phyloP scores from a whole-genome alignment of 1,140 invertebrate genomes.

The Cotesia vestalis region DNA sequence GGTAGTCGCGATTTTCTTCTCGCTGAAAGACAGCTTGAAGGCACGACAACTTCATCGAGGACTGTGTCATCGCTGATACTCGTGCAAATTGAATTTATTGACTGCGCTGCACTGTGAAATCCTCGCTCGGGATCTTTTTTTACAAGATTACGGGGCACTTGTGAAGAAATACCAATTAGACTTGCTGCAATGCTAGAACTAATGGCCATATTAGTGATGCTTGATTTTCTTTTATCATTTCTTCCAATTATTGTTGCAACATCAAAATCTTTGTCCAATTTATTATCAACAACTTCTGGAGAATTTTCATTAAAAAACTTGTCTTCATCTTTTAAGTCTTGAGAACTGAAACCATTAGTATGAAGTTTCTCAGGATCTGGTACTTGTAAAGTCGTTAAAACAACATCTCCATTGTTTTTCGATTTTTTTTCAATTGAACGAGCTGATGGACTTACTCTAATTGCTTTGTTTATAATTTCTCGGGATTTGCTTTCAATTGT shows the following conservation, averaged over 20 bases:
- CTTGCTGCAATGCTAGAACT: slow-evolving; percentile 59
- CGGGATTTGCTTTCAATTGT: neutral
- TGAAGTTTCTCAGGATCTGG: too few relatives aligned
- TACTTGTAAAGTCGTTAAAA: too few relatives aligned
- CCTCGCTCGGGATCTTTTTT: slow-evolving; percentile 3
- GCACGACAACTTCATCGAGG: slow-evolving; percentile 14
- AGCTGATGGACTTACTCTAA: too few relatives aligned
- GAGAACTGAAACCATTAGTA: too few relatives aligned
- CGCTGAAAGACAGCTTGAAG: slow-evolving; percentile 15
- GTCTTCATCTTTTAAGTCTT: too few relatives aligned
- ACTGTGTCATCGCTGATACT: slow-evolving; percentile 29
- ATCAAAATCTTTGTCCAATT: neutral
- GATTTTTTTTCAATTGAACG: too few relatives aligned
- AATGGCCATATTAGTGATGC: slow-evolving; percentile 55
- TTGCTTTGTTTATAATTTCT: too few relatives aligned
- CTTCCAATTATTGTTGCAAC: neutral
- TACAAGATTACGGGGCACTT: slow-evolving; percentile 46
- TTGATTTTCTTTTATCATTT: slow-evolving; percentile 28
- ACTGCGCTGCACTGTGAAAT: slow-evolving; percentile 23
- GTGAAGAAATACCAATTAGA: slow-evolving; percentile 50
- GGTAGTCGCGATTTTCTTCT: slow-evolving; percentile 50
- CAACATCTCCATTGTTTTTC: too few relatives aligned
- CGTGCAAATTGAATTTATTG: slow-evolving; percentile 31
- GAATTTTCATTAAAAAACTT: too few relatives aligned
- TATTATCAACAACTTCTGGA: neutral